These are phyloP conservation scores for Glandiceps talaboti DNA, from an alignment of 53 echinoderm and acorn worm species.

Conservation along the genomic window DNA sequence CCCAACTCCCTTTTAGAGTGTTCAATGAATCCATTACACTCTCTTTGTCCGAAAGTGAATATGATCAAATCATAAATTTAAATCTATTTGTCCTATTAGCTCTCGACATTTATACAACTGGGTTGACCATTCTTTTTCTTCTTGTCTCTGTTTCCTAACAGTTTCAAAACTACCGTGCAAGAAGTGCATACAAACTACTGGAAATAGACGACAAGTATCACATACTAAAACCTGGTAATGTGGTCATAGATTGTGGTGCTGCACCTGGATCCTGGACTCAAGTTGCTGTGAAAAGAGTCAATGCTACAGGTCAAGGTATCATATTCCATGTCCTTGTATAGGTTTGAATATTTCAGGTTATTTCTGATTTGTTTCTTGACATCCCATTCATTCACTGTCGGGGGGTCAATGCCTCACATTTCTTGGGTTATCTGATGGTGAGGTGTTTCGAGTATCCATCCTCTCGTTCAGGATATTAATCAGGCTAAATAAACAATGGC, in stretches of 20 bases:
- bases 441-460: no score
- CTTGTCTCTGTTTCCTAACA: conserved; percentile 11
- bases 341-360: no score
- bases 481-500: no score
- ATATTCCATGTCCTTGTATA: no score
- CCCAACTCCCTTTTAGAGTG: no score
- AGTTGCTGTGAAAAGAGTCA: conserved; percentile 72
- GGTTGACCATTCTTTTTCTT: neutral
- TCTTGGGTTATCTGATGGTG: no score
- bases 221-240: conserved; percentile 51
- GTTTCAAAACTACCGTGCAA: conserved; percentile 60
- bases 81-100: neutral
- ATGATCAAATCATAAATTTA: neutral
- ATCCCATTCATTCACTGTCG: no score
- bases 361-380: no score
- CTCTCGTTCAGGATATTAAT: no score
- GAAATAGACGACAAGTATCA: conserved; percentile 50
- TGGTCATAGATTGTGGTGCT: conserved; percentile 82
- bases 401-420: no score
- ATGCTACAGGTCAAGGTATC: conserved; percentile 34
- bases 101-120: neutral
- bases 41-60: neutral
- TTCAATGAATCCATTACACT: no score
- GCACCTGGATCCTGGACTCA: conserved; percentile 96
- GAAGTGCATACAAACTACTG: conserved; percentile 85